Base-by-base conservation (phyloP, 2,888 invertebrate genomes). In the Pristionchus arcanus region DNA sequence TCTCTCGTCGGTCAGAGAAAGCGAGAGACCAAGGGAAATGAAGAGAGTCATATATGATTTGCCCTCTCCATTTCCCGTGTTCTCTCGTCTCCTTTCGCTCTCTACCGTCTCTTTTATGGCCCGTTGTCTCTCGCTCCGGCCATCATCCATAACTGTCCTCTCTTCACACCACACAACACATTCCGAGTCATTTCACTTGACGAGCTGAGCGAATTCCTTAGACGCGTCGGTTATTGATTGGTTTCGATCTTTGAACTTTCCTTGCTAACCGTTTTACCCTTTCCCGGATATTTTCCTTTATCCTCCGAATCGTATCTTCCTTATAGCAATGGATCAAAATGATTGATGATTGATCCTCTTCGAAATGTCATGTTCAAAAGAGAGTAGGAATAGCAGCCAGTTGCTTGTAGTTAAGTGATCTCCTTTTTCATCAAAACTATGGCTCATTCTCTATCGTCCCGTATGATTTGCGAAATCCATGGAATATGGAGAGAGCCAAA, bases 91-190 rank as follows among this genome's bases (percentile, higher is more conserved):
- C 28, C 77, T 84, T 34, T 86, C 90, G 2, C 74, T 68, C 71
- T 86, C 81, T 42, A 11, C 68, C 53, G 59, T 81, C 84, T 90
- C 85, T 86, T 74, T 28, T 31, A 28, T 37, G 53, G 34, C 59
- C 84, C 84, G 15, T 86, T 86, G 68, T 86, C 90, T 90, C 90
- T 90, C 86, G 42, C 66, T 21, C 53, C 5, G 81, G 21, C 90
- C 77, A 49, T 68, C 84, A 55, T 74, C 66, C 89, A 53, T 68
- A 59, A 87, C 74, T 88, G 55, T 59, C 59, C 88, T 68, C 66
- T 71, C 84, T 68, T 66, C 68, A 25, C 42, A 66, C 42, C 68
- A 9, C 87, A 63, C 59, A 53, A 53, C 53, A 63, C 59, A 63
- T 63, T 55, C 85, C 85, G 59, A 85, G 81, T 81, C 81, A 81